Percentiles rank a stretch among this genome's conserved stretches.
Evolutionary conservation across 2,797 vertebrate species (phyloP).

Genomic region (Columba guinea): DNA sequence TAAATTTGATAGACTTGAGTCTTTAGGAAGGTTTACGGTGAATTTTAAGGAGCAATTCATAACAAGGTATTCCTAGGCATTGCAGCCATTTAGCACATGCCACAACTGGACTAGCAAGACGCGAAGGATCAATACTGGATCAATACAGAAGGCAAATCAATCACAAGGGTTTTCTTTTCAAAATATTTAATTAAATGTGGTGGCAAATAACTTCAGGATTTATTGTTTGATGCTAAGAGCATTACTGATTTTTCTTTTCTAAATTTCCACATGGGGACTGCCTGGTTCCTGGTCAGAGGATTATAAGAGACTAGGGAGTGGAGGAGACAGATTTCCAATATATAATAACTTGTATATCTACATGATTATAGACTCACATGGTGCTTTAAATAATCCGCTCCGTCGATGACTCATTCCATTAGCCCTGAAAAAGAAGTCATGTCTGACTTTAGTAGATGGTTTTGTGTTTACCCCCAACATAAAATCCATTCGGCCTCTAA

Average conservation of each 20-base stretch:
- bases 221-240: slow-evolving; percentile 93
- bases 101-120: slow-evolving; percentile 85
- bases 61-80: slow-evolving; percentile 80
- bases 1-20: slow-evolving; percentile 10
- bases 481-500: slow-evolving; percentile 76
- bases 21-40: slow-evolving; percentile 20
- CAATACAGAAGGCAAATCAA: slow-evolving; percentile 88
- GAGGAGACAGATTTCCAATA: slow-evolving; percentile 91
- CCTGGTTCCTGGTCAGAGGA: slow-evolving; percentile 81
- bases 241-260: slow-evolving; percentile 92
- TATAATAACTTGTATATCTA: slow-evolving; percentile 93
- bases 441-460: slow-evolving; percentile 79
- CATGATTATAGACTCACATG: slow-evolving; percentile 88
- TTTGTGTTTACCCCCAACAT: slow-evolving; percentile 78
- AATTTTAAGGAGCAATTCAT: slow-evolving; percentile 74
- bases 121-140: slow-evolving; percentile 85
- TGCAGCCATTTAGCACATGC: slow-evolving; percentile 85
- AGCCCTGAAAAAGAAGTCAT: slow-evolving; percentile 76
- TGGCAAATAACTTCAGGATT: slow-evolving; percentile 91
- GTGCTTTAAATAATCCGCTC: slow-evolving; percentile 87
- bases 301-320: slow-evolving; percentile 90
- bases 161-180: slow-evolving; percentile 89
- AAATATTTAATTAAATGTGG: slow-evolving; percentile 95
- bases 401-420: slow-evolving; percentile 87
- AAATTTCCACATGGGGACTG: slow-evolving; percentile 83